Percentiles rank a stretch among this genome's conserved stretches.
These are phyloP conservation scores for Rattus norvegicus DNA, from an alignment of 2,113 vertebrate species.

Conservation along the genomic window DNA sequence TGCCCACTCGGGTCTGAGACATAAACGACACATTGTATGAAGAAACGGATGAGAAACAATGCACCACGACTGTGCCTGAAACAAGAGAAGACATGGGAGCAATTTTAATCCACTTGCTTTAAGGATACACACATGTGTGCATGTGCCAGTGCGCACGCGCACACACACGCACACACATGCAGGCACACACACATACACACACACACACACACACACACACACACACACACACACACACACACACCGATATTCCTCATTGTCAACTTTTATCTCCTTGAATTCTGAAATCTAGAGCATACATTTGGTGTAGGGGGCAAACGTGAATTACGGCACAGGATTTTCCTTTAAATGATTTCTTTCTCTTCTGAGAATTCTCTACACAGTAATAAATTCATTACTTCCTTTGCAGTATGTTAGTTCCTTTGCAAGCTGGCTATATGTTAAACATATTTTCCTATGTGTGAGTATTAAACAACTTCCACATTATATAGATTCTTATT, in stretches of 20 bases:
- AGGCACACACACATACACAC: not conserved
- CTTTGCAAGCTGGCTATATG: not conserved
- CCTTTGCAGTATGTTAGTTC: not conserved
- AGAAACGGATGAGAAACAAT: slow-evolving; percentile 20
- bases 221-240: not conserved
- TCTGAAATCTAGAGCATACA: not conserved
- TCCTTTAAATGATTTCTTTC: not conserved
- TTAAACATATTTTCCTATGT: not conserved
- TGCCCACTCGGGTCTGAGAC: not conserved
- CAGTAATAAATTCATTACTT: not conserved
- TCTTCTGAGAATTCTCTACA: not conserved
- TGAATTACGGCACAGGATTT: not conserved
- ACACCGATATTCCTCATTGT: not conserved
- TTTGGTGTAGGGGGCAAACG: not conserved
- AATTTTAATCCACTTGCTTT: not conserved
- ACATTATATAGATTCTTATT: not conserved
- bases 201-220: not conserved
- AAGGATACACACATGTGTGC: fast-evolving
- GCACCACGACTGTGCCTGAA: slow-evolving; percentile 67
- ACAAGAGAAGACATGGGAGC: not conserved
- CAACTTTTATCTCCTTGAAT: not conserved
- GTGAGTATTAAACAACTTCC: not conserved
- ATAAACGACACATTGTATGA: slow-evolving; percentile 61
- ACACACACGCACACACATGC: not conserved
- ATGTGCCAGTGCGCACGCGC: not conserved